A percentile compares a stretch with the other conserved stretches of the same genome.
phyloP scores from a whole-genome alignment of 2,888 invertebrate genomes.

The Choristoneura rosaceana region DNA sequence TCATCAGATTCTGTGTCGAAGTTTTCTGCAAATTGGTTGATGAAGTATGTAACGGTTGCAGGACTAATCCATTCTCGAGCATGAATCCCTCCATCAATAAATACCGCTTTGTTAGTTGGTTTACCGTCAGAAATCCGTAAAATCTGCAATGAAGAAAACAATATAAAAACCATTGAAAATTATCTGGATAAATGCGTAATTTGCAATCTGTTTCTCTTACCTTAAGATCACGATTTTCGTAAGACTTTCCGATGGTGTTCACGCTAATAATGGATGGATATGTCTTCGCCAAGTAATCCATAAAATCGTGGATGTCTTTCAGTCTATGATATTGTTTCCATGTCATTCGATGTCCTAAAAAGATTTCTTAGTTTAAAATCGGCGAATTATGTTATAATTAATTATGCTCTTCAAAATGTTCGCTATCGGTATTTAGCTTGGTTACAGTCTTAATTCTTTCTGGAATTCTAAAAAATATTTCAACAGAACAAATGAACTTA shows the following conservation, averaged over 20 bases:
- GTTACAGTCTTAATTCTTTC: not conserved
- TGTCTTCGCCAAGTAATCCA: conserved; percentile 91
- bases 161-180: not conserved
- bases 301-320: conserved; percentile 90
- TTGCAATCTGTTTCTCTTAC: conserved; percentile 61
- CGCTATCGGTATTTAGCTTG: not conserved
- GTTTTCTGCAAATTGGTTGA: conserved; percentile 91
- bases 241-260: conserved; percentile 90
- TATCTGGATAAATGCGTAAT: not conserved
- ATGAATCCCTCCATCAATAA: conserved; percentile 94
- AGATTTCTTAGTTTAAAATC: not conserved
- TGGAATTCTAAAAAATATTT: not conserved
- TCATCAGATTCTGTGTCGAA: conserved; percentile 88
- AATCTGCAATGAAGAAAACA: conserved; percentile 55
- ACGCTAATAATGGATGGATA: conserved; percentile 91
- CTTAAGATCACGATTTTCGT: conserved; percentile 90
- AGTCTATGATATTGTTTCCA: conserved; percentile 93
- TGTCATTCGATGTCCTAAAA: conserved; percentile 86
- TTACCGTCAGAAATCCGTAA: conserved; percentile 89
- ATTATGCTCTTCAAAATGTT: not conserved
- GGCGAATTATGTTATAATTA: no score
- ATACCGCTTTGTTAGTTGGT: conserved; percentile 88
- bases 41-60: conserved; percentile 91
- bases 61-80: conserved; percentile 97
- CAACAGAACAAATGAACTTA: not conserved